These are phyloP conservation scores for Atherix ibis DNA, from an alignment of 2,888 invertebrate species.

Conservation along the genomic window DNA sequence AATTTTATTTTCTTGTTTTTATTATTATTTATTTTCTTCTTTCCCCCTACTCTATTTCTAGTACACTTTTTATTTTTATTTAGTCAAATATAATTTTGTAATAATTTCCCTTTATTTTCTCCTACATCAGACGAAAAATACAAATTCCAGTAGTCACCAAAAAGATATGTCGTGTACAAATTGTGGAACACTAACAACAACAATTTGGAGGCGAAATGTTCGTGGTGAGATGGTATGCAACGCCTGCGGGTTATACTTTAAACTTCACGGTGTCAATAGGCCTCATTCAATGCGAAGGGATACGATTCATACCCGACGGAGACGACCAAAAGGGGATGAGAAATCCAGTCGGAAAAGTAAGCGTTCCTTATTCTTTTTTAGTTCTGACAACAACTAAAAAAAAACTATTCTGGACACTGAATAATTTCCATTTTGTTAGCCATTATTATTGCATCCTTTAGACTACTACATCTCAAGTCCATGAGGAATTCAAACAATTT, in stretches of 20 bases:
- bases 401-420: neutral
- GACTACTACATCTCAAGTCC: too few species aligned
- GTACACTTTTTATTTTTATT: neutral
- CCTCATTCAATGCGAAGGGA: constrained; percentile 93
- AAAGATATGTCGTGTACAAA: constrained; percentile 84
- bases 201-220: constrained; percentile 92
- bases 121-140: constrained; percentile 6
- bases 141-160: constrained; percentile 16
- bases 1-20: too few species aligned
- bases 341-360: constrained; percentile 39
- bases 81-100: constrained; percentile 1
- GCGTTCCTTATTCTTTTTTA: too few species aligned
- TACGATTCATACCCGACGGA: constrained; percentile 85
- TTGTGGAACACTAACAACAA: constrained; percentile 94
- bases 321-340: constrained; percentile 67
- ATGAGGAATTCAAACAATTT: constrained; percentile 6
- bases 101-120: neutral
- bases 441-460: too few species aligned
- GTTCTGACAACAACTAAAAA: too few species aligned
- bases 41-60: too few species aligned
- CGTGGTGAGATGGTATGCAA: constrained; percentile 98
- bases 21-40: too few species aligned
- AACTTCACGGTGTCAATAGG: constrained; percentile 85
- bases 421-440: too few species aligned
- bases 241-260: constrained; percentile 95